Conservation (phyloP, 2,113 vertebrate species). For the Anguilla japonica region DNA sequence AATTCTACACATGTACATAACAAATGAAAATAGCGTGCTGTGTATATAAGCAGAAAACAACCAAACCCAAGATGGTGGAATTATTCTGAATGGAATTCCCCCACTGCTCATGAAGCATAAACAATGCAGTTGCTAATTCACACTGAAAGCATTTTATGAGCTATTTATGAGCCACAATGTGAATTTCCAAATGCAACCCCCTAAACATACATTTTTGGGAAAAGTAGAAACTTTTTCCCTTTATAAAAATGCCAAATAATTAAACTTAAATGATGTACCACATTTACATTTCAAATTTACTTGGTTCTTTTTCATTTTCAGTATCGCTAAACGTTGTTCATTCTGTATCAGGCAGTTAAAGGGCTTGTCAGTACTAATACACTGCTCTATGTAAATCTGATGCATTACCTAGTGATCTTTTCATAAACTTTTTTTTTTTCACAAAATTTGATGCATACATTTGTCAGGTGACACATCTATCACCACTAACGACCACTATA, state of each 20-base stretch:
- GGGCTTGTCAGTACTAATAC: conserved; percentile 66
- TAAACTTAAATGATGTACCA: conserved; percentile 27
- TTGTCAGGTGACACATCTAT: not conserved
- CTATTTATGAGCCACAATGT: not conserved
- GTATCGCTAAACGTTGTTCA: conserved; percentile 48
- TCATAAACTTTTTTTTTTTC: not conserved
- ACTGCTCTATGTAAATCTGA: conserved; percentile 49
- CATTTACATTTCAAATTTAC: conserved; percentile 50
- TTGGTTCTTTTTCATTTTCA: conserved; percentile 28
- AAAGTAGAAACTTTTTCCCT: conserved; percentile 2
- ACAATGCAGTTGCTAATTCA: conserved; percentile 48
- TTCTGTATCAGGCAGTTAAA: conserved; percentile 65
- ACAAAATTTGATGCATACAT: conserved; percentile 1
- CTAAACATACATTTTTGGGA: not conserved
- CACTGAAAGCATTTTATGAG: conserved; percentile 16
- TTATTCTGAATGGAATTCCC: conserved; percentile 16
- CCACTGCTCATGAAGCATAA: conserved; percentile 28
- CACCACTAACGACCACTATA: not conserved
- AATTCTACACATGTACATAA: not conserved
- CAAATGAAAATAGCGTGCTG: not conserved
- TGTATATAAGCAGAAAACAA: conserved; percentile 13
- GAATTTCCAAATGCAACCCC: not conserved
- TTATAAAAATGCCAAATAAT: conserved; percentile 51
- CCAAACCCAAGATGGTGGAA: conserved; percentile 59
- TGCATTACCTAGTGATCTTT: conserved; percentile 52